A percentile compares a stretch with the other conserved stretches of the same genome.
Evolutionary conservation across 2,113 vertebrate genomes (phyloP).

Genomic region (Aleadryas rufinucha): DNA sequence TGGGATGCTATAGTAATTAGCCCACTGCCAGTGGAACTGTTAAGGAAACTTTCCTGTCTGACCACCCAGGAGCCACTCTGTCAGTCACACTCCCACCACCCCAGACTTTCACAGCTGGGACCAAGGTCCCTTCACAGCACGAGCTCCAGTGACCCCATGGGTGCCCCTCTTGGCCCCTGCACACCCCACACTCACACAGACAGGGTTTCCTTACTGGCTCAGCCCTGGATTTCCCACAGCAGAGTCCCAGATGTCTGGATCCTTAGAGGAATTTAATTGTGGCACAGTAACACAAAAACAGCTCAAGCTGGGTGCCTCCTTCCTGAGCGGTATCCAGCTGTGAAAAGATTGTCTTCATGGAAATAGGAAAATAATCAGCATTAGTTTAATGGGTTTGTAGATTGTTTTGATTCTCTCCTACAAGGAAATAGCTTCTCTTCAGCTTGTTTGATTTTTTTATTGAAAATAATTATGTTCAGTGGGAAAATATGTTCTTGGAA

Average conservation of each 20-base stretch:
- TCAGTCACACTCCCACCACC: background rate
- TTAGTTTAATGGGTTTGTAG: background rate
- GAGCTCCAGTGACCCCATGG: fast-evolving
- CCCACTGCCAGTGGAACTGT: background rate
- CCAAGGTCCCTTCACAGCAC: fast-evolving
- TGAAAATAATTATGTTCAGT: conserved; percentile 5
- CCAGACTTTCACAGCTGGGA: background rate
- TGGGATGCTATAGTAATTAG: background rate
- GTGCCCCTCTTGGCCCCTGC: background rate
- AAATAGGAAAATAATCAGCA: background rate
- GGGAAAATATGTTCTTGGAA: background rate
- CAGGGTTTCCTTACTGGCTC: background rate
- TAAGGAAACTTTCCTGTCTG: background rate
- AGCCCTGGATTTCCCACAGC: background rate
- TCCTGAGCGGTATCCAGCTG: background rate
- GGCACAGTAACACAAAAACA: background rate
- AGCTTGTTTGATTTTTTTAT: background rate
- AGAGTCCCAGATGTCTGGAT: background rate
- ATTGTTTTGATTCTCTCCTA: background rate
- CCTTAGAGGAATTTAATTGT: background rate
- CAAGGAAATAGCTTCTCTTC: background rate
- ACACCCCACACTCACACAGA: background rate
- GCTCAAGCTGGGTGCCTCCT: background rate
- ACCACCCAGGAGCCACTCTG: background rate
- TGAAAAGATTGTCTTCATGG: background rate